Conservation (phyloP, 92 coral and sea anemone genomes). For the Isaurus tuberculatus region DNA sequence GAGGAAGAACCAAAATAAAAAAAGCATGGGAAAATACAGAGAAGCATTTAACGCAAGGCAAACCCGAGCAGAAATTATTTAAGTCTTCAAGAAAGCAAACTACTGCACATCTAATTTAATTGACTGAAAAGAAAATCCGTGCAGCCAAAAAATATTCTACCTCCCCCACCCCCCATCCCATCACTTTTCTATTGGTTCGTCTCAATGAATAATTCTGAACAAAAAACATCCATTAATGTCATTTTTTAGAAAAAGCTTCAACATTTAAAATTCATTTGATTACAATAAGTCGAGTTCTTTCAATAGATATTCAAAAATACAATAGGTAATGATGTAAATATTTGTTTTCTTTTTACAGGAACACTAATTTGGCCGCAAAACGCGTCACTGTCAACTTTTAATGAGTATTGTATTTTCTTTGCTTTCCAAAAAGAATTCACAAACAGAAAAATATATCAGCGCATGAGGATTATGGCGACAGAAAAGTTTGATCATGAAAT, state of each 20-base stretch:
- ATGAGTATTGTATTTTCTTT: neutral
- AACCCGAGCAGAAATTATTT: no score
- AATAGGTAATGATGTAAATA: neutral
- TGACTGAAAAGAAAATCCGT: no score
- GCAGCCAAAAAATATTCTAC: no score
- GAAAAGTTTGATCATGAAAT: neutral
- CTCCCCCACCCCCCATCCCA: no score
- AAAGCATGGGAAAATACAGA: no score
- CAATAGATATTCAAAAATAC: neutral
- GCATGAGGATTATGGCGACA: neutral
- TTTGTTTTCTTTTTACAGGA: neutral
- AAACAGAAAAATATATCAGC: neutral
- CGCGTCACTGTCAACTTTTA: neutral
- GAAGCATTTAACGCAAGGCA: no score
- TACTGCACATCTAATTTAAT: no score
- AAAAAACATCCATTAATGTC: neutral
- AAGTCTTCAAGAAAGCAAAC: no score
- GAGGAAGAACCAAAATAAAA: no score
- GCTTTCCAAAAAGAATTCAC: conserved; percentile 1
- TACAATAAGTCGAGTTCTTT: neutral
- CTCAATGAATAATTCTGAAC: neutral
- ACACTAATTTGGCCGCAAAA: neutral
- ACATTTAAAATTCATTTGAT: neutral
- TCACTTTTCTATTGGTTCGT: neutral
- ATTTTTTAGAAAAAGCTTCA: neutral